Evolutionary conservation across 2,113 vertebrate genomes (phyloP).

Genomic region (Octodon degus): DNA sequence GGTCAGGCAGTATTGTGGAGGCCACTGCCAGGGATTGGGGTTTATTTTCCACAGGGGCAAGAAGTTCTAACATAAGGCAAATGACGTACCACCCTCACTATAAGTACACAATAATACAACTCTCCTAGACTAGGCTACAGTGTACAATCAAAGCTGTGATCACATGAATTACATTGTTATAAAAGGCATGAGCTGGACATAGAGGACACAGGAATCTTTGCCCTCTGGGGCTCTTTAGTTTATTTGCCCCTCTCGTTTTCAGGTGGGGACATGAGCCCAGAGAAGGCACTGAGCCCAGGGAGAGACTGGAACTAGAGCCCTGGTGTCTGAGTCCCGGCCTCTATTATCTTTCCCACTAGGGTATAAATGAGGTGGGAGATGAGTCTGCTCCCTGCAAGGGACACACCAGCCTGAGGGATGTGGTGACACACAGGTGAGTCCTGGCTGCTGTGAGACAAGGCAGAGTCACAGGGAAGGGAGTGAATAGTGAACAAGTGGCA

Average conservation of each 20-base stretch:
- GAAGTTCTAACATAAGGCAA: background rate
- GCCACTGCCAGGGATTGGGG: background rate
- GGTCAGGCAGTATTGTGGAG: fast-evolving
- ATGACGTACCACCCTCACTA: background rate
- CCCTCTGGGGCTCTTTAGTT: background rate
- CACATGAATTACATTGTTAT: background rate
- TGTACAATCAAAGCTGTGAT: background rate
- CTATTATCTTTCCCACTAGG: background rate
- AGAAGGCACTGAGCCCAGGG: background rate
- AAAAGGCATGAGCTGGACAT: background rate
- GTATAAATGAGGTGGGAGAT: background rate
- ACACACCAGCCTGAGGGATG: fast-evolving
- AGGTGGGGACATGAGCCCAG: background rate
- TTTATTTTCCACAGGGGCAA: background rate
- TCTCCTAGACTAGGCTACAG: too few relatives aligned
- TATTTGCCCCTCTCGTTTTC: background rate
- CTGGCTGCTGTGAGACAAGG: background rate
- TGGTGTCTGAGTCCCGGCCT: background rate
- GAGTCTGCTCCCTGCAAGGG: background rate
- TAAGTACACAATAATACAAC: background rate
- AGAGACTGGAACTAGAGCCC: background rate
- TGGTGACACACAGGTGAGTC: background rate
- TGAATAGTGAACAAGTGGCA: background rate
- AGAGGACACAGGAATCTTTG: background rate
- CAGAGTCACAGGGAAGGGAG: background rate